Base-by-base conservation (phyloP, 2,797 vertebrate species). In the Tragopan temminckii region DNA sequence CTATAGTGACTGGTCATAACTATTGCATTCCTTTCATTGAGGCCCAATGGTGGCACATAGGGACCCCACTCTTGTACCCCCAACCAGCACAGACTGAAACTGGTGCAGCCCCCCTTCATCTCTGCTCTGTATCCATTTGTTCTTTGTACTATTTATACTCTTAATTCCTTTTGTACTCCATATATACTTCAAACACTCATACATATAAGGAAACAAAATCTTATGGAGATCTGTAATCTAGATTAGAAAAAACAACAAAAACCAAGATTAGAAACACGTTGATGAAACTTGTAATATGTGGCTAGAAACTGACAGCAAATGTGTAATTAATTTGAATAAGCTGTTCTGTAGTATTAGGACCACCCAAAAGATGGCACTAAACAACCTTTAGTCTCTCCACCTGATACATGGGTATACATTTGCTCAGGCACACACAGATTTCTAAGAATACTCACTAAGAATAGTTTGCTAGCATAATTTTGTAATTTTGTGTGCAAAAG, bases 291-390 rank as follows among this genome's bases (percentile, higher is more conserved):
- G 48, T 57, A 38, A 42, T 43, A 31, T 1, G 2, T 58, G 74
- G n/a, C 59, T 88, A 0, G 6, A 35, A 53, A 63, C 57, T 20
- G 52, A n/a, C 42, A 50, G 57, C 36, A 67, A 13, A 36, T 19
- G 42, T 64, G 1, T 5, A 59, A 67, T 42, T 57, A 46, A 69
- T 90, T 66, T 15, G 27, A 61, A 66, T 61, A 64, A 86, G 42
- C 69, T 80, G 15, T 70, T 95, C 94, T 97, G 97, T 96, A 97
- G 92, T 97, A 92, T 96, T 82, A 94, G 91, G 90, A 93, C 94
- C 77, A 87, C 95, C 97, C 97, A 97, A 97, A 96, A 98, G 97
- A 94, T 97, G 97, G 97, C 96, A 97, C 97, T 96, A 96, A 96
- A 90, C 67, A 96, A 18, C 97, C 92, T 94, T 85, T 9, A 95